Evolutionary conservation across 2,888 invertebrate genomes (phyloP).

Genomic region (Epirrhoe alternata): DNA sequence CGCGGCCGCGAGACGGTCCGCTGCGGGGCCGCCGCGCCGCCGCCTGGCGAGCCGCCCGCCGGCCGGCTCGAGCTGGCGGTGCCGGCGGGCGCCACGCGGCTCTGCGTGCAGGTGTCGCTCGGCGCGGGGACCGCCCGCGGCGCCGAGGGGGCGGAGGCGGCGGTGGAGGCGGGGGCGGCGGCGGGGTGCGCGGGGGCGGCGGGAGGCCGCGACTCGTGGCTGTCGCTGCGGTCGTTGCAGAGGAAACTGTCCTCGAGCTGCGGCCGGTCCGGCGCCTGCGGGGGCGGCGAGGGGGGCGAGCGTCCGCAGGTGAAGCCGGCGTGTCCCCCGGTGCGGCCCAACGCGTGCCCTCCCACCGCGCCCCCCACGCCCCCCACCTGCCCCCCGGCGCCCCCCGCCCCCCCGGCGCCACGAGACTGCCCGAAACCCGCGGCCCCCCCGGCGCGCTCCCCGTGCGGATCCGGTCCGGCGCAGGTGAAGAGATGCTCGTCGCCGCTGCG

Average conservation of each 20-base stretch:
- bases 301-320: background rate
- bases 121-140: background rate
- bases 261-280: conserved; percentile 4
- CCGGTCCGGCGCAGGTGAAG: too few species aligned
- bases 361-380: background rate
- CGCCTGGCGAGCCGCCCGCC: background rate
- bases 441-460: too few species aligned
- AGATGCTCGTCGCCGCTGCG: background rate
- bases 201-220: conserved; percentile 40
- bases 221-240: conserved; percentile 47
- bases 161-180: background rate
- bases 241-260: conserved; percentile 41
- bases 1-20: conserved; percentile 49
- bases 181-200: background rate
- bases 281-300: background rate
- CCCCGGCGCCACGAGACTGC: background rate
- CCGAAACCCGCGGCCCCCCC: background rate
- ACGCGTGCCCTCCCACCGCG: conserved; percentile 3
- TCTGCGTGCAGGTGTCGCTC: conserved; percentile 21
- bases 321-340: background rate
- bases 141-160: conserved; percentile 13
- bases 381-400: background rate
- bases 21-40: background rate
- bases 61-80: conserved; percentile 19
- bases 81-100: conserved; percentile 2